Conservation (phyloP, 2,113 vertebrate genomes). For the Columba livia region DNA sequence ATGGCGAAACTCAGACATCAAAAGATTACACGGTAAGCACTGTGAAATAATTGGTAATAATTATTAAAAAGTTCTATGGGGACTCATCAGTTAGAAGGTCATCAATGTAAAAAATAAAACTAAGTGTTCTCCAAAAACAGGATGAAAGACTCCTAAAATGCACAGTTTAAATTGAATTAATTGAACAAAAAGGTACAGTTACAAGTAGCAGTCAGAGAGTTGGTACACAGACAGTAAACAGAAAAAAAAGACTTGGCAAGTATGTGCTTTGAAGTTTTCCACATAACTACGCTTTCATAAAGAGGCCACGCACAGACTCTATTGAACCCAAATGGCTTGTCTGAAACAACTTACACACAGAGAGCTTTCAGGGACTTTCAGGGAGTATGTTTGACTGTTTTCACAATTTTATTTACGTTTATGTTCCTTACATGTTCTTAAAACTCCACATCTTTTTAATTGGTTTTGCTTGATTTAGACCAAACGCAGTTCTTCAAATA, state of each 20-base stretch:
- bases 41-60: background rate
- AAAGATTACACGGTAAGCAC: background rate
- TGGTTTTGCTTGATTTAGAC: background rate
- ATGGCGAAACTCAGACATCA: background rate
- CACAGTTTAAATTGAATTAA: fast-evolving
- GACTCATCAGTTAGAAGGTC: background rate
- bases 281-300: background rate
- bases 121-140: background rate
- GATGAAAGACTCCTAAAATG: background rate
- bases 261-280: background rate
- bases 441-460: background rate
- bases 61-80: background rate
- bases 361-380: background rate
- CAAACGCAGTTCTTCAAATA: background rate
- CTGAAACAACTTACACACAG: background rate
- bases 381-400: background rate
- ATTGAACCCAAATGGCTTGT: background rate
- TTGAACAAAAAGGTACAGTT: background rate
- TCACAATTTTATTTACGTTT: background rate
- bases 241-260: background rate
- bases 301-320: background rate
- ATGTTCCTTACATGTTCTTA: background rate
- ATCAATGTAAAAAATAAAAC: fast-evolving
- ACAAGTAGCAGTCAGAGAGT: background rate
- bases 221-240: background rate